Evolutionary conservation across 2,888 invertebrate genomes (phyloP).

Genomic region (Lithophane leautieri): DNA sequence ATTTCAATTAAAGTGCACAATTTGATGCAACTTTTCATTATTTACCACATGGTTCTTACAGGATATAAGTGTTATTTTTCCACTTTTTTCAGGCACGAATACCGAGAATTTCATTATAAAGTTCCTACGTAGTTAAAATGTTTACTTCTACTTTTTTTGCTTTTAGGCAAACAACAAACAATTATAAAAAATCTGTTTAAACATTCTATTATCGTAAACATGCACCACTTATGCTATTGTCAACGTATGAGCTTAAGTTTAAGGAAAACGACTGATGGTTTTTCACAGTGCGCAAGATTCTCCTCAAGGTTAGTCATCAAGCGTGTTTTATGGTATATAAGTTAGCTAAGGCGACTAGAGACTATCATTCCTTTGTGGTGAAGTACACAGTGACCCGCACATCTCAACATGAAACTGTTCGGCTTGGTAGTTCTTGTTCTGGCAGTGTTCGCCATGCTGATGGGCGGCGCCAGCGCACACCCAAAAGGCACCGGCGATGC

Average conservation of each 20-base stretch:
- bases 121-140: neutral
- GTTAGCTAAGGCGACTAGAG: neutral
- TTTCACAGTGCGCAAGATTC: conserved; percentile 43
- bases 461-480: conserved; percentile 56
- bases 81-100: neutral
- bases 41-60: neutral
- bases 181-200: neutral
- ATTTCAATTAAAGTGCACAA: neutral
- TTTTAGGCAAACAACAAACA: conserved; percentile 6
- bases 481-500: conserved; percentile 61
- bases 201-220: neutral
- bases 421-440: conserved; percentile 60
- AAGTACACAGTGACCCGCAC: conserved; percentile 28
- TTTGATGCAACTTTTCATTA: neutral
- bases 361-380: conserved; percentile 39
- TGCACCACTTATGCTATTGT: conserved; percentile 18
- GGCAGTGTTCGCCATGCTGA: conserved; percentile 65
- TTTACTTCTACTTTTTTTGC: neutral
- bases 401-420: conserved; percentile 67
- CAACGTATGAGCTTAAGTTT: conserved; percentile 27
- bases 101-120: neutral
- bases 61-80: neutral
- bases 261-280: conserved; percentile 50
- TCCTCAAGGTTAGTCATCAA: conserved; percentile 39
- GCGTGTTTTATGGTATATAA: conserved; percentile 46